Evolutionary conservation across 1,140 invertebrate species (phyloP).

Genomic region (Amphibalanus amphitrite): DNA sequence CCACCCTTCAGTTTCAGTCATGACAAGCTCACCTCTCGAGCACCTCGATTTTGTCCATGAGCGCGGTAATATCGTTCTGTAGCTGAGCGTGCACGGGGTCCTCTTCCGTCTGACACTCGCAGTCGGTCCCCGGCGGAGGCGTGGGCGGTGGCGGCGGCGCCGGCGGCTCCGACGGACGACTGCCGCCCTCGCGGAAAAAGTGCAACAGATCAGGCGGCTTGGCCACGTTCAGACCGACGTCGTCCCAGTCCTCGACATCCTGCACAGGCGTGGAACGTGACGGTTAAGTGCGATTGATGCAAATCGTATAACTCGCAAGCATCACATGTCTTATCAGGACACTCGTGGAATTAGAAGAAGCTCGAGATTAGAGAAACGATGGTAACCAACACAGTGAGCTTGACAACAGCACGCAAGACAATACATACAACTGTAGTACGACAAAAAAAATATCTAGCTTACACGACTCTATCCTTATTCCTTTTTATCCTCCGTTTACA

Average conservation of each 20-base stretch:
- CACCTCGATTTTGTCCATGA: neutral
- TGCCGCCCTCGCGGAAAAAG: constrained; percentile 51
- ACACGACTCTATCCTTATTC: too few relatives aligned
- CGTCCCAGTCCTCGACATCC: constrained; percentile 89
- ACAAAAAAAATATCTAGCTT: too few relatives aligned
- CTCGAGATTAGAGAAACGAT: too few relatives aligned
- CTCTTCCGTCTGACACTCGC: neutral
- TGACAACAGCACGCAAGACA: too few relatives aligned
- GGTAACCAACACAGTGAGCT: too few relatives aligned
- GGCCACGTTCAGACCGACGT: constrained; percentile 71
- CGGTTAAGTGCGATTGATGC: too few relatives aligned
- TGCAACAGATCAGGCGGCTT: constrained; percentile 57
- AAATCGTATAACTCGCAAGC: too few relatives aligned
- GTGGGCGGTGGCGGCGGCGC: neutral
- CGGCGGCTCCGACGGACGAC: constrained; percentile 22
- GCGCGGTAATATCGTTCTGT: neutral
- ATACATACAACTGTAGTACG: too few relatives aligned
- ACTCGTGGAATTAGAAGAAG: too few relatives aligned
- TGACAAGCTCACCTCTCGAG: neutral
- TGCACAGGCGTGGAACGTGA: constrained; percentile 28
- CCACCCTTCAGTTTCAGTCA: too few relatives aligned
- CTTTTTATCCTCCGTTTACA: too few relatives aligned
- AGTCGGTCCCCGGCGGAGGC: neutral
- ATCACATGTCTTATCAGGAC: too few relatives aligned
- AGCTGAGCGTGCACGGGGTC: neutral